phyloP scores from a whole-genome alignment of 2,113 vertebrate species.

The Leptocoma aspasia region DNA sequence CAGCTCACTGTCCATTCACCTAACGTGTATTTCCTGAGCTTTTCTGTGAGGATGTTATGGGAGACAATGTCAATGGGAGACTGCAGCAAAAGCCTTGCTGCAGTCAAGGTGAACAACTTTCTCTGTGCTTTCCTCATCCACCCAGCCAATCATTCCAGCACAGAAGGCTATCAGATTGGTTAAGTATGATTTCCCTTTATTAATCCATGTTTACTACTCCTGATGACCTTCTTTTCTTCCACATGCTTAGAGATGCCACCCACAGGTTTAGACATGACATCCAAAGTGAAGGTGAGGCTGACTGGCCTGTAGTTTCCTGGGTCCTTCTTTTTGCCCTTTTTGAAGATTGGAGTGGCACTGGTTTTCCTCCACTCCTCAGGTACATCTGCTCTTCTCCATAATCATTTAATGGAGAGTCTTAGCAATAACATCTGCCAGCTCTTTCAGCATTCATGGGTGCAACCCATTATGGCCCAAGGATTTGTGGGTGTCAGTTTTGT shows the following conservation, averaged over 20 bases:
- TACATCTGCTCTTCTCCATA: neutral
- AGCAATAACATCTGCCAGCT: neutral
- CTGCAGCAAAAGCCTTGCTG: neutral
- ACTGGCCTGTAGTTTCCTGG: neutral
- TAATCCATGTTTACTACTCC: neutral
- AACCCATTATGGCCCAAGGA: neutral
- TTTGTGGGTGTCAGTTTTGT: neutral
- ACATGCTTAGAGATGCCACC: fast-evolving
- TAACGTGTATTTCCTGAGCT: neutral
- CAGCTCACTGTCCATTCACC: neutral
- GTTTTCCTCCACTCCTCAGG: neutral
- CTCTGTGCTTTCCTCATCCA: neutral
- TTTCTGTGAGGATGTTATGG: neutral
- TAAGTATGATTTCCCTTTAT: neutral
- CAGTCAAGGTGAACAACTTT: neutral
- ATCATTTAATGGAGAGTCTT: neutral
- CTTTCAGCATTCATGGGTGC: neutral
- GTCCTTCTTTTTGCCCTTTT: neutral
- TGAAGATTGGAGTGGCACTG: too few relatives aligned
- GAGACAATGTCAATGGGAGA: neutral
- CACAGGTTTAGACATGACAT: neutral
- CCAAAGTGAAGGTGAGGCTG: neutral
- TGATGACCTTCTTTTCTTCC: neutral
- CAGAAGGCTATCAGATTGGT: neutral
- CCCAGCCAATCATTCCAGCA: too few relatives aligned